Percentiles rank a stretch among this genome's conserved stretches.
phyloP scores from a whole-genome alignment of 1,140 invertebrate species.

The Pseudachorutes palmiensis region DNA sequence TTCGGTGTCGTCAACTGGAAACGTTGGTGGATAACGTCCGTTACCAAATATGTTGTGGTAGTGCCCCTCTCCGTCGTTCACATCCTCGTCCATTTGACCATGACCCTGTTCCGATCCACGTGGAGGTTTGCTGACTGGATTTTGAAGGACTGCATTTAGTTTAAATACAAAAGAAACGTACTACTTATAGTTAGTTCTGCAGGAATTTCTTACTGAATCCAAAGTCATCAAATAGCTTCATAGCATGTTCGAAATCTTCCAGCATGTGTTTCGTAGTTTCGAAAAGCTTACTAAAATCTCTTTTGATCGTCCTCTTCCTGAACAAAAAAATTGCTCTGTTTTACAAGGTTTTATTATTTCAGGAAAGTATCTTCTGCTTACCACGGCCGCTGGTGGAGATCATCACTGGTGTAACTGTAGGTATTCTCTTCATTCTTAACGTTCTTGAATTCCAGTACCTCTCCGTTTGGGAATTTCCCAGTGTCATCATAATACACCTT shows the following conservation, averaged over 20 bases:
- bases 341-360: neutral
- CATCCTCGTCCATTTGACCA: neutral
- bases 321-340: neutral
- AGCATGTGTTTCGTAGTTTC: neutral
- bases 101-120: neutral
- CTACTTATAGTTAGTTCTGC: neutral
- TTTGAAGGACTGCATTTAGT: neutral
- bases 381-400: neutral
- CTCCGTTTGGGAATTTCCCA: neutral
- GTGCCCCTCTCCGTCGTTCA: too few relatives aligned
- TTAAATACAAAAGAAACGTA: neutral
- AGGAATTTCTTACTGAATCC: neutral
- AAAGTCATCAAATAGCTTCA: conserved; percentile 8
- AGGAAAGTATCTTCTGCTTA: neutral
- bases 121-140: neutral
- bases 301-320: neutral
- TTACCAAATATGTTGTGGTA: too few relatives aligned
- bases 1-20: too few relatives aligned
- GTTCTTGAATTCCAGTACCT: neutral
- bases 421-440: neutral
- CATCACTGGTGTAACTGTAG: neutral
- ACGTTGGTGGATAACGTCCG: too few relatives aligned
- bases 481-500: conserved; percentile 5
- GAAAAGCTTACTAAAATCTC: neutral
- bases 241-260: neutral